Percentiles rank a stretch among this genome's conserved stretches.
phyloP scores from a whole-genome alignment of 1,140 invertebrate species.

The Leptinotarsa lineolata region DNA sequence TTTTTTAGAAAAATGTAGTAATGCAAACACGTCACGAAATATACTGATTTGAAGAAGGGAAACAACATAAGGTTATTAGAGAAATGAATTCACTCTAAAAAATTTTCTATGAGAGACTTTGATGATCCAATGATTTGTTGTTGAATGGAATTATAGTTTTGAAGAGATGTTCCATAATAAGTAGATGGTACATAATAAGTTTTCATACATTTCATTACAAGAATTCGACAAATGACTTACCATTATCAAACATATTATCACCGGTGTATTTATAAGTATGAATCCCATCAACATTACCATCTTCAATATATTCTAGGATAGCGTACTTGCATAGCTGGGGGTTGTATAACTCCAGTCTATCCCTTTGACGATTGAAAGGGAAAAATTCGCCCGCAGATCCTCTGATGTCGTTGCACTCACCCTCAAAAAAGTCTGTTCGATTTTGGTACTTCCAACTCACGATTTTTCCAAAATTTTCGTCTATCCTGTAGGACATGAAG shows the following conservation, averaged over 20 bases:
- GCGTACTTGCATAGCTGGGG: slow-evolving; percentile 71
- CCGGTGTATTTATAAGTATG: slow-evolving; percentile 63
- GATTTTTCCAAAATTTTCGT: slow-evolving; percentile 60
- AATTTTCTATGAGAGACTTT: too few relatives aligned
- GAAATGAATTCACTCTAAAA: too few relatives aligned
- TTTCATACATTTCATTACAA: too few relatives aligned
- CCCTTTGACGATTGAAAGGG: slow-evolving; percentile 58
- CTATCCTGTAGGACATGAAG: slow-evolving; percentile 72
- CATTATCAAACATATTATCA: slow-evolving; percentile 66
- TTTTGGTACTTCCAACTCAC: slow-evolving; percentile 62
- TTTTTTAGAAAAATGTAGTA: too few relatives aligned
- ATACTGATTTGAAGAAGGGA: too few relatives aligned
- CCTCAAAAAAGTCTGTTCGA: slow-evolving; percentile 58
- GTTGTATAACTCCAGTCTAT: slow-evolving; percentile 66
- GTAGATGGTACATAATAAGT: too few relatives aligned
- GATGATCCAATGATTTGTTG: too few relatives aligned
- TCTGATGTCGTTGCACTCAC: slow-evolving; percentile 55
- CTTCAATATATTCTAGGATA: slow-evolving; percentile 62
- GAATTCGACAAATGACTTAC: slow-evolving; percentile 52
- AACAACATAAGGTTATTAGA: too few relatives aligned
- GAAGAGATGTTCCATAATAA: too few relatives aligned
- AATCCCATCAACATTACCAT: slow-evolving; percentile 60
- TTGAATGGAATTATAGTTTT: too few relatives aligned
- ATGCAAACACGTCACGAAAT: too few relatives aligned
- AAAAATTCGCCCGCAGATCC: slow-evolving; percentile 69